Percentiles rank a stretch among this genome's conserved stretches.
Conservation (phyloP, 2,113 vertebrate species). For the Passer montanus region DNA sequence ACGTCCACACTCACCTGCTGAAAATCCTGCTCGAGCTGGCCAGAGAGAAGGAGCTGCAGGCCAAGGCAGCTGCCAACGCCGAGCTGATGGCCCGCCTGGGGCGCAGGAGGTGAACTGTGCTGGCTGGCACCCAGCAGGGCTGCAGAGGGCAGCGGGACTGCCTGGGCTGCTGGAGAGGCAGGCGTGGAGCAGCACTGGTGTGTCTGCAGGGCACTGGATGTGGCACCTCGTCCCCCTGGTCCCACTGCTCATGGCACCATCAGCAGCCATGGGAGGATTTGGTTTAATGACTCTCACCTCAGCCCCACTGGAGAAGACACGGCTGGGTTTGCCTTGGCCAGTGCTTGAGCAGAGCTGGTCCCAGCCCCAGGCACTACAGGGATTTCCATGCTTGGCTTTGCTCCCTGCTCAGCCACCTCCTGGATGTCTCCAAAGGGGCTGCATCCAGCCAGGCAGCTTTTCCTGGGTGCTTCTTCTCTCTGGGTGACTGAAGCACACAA, state of each 20-base stretch:
- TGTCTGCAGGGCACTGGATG: not conserved
- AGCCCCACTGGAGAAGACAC: not conserved
- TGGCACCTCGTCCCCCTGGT: rapidly evolving
- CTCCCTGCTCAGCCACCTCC: rapidly evolving
- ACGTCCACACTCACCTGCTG: conserved; percentile 82
- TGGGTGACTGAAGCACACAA: not conserved
- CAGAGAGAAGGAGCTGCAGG: conserved; percentile 83
- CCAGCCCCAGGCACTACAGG: not conserved
- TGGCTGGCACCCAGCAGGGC: rapidly evolving
- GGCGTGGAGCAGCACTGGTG: rapidly evolving
- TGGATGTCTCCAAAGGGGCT: not conserved
- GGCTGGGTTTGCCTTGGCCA: not conserved
- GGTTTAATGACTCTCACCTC: not conserved
- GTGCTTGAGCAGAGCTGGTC: not conserved
- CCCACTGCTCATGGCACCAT: rapidly evolving
- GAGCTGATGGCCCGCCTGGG: conserved; percentile 84
- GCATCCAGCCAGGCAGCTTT: not conserved
- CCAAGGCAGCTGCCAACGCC: conserved; percentile 81
- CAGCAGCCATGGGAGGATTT: not conserved
- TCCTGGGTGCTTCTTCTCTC: not conserved
- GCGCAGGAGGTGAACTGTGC: conserved; percentile 70
- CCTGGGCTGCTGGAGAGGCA: rapidly evolving
- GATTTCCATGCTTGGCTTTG: not conserved
- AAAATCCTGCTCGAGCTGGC: conserved; percentile 82
- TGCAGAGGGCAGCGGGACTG: rapidly evolving